Evolutionary conservation across 2,888 invertebrate species (phyloP).

Genomic region (Hololepta plana): DNA sequence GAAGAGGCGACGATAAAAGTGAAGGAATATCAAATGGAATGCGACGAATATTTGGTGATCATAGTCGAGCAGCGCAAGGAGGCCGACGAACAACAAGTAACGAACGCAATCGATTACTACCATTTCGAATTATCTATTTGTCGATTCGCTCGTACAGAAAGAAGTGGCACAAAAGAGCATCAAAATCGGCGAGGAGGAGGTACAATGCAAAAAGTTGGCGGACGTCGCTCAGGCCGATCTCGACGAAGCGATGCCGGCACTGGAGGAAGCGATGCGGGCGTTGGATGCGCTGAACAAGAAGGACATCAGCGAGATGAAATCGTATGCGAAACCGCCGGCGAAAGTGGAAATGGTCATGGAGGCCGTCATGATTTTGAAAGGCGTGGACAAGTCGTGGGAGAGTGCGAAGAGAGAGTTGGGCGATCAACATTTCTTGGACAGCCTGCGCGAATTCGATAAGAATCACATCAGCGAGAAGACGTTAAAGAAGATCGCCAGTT

Average conservation of each 20-base stretch:
- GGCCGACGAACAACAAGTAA: slow-evolving; percentile 54
- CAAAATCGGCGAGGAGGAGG: slow-evolving; percentile 63
- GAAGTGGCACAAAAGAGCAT: slow-evolving; percentile 52
- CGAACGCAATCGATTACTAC: background rate
- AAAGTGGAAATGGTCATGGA: slow-evolving; percentile 84
- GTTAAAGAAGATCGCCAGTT: slow-evolving; percentile 60
- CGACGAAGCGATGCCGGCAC: slow-evolving; percentile 69
- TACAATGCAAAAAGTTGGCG: slow-evolving; percentile 64
- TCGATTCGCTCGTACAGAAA: slow-evolving; percentile 27
- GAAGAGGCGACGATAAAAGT: slow-evolving; percentile 61
- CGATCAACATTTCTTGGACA: slow-evolving; percentile 58
- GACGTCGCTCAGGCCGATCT: slow-evolving; percentile 68
- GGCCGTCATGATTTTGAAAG: slow-evolving; percentile 67
- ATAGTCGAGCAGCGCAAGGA: slow-evolving; percentile 66
- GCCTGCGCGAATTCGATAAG: slow-evolving; percentile 70
- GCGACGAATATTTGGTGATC: slow-evolving; percentile 68
- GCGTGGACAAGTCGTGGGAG: slow-evolving; percentile 67
- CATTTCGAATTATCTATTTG: background rate
- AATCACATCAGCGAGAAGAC: slow-evolving; percentile 73
- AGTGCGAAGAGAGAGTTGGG: slow-evolving; percentile 76
- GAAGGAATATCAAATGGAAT: slow-evolving; percentile 59
- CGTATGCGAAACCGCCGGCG: slow-evolving; percentile 70
- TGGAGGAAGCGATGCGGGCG: slow-evolving; percentile 67
- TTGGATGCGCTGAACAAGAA: slow-evolving; percentile 68
- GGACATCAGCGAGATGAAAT: slow-evolving; percentile 78